A percentile compares a stretch with the other conserved stretches of the same genome.
Conservation (phyloP, 2,888 invertebrate species). For the Lymantria dispar region DNA sequence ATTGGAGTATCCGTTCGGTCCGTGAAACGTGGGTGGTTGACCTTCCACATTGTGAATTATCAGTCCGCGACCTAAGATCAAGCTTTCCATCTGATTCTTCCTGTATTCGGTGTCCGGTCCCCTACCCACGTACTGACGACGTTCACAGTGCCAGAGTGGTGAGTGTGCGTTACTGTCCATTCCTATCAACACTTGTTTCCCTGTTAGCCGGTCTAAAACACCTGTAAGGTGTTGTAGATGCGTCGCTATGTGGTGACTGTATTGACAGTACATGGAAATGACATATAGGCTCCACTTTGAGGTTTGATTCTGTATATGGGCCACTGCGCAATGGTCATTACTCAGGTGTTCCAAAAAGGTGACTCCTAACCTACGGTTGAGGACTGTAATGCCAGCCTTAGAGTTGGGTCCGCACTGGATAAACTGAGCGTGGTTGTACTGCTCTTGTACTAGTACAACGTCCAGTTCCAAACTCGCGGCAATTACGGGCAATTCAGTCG, state of each 20-base stretch:
- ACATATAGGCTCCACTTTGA: background rate
- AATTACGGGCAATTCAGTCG: constrained; percentile 13
- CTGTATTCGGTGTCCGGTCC: constrained; percentile 5
- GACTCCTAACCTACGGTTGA: background rate
- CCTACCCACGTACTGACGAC: constrained; percentile 9
- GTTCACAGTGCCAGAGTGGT: constrained; percentile 22
- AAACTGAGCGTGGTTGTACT: constrained; percentile 3
- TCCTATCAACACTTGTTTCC: constrained; percentile 10
- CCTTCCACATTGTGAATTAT: background rate
- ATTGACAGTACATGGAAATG: background rate
- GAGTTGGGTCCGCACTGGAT: background rate
- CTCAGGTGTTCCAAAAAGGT: background rate
- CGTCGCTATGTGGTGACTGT: background rate
- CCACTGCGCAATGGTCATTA: background rate
- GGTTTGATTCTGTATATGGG: background rate
- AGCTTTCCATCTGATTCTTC: background rate
- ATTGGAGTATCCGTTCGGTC: constrained; percentile 22
- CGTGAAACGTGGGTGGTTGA: constrained; percentile 15
- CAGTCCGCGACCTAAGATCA: background rate
- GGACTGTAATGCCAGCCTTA: background rate
- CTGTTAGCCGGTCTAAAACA: constrained; percentile 10
- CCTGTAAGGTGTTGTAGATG: constrained; percentile 10
- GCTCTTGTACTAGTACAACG: constrained; percentile 30
- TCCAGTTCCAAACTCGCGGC: constrained; percentile 18
- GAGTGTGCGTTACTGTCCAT: constrained; percentile 35